Base-by-base conservation (phyloP, 2,113 vertebrate genomes). In the Blennius ocellaris region DNA sequence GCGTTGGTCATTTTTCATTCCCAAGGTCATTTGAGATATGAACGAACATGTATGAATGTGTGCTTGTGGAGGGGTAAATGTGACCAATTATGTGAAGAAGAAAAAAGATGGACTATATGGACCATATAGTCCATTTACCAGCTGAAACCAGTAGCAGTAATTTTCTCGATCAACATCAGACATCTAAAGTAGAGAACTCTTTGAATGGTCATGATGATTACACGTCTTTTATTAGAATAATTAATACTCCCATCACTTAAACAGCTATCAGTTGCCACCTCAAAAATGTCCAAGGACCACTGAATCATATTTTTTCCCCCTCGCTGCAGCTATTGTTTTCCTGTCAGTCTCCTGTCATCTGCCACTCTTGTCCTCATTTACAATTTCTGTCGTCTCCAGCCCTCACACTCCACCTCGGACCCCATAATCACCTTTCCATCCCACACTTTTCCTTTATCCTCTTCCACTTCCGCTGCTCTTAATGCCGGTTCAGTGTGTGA, bases 361-460 rank as follows among this genome's bases (percentile, higher is more conserved):
- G 7, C 57, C 11, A 7, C 49, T 72, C 50, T 8, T 60, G 62
- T 67, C 9, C 53, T 77, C 67, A 21, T 83, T 62, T 86, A 47
- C 64, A 71, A 81, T 55, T 79, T 61, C 74, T 73, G 57, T 75
- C 17, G 65, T 68, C 47, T 43, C 16, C 60, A 44, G 60, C 66
- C 78, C 69, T 80, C 50, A 41, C 37, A 12, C 49, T 76, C 63
- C 71, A 64, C 44, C 66, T 70, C 71, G 30, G 60, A 76, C 48
- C 63, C 73, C 6, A 0, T 60, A 39, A 69, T 83, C 76, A 82
- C 75, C 68, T 76, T 47, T 69, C 21, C 84, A 69, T 73, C 81
- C 69, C 68, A 81, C 79, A 80, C 50, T 8, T 53, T 38, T 73
- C 64, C 73, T 77, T 65, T 62, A 47, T 73, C 74, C 52, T 76